Base-by-base conservation (phyloP, 2,888 invertebrate genomes). In the Yponomeuta plumbellus region DNA sequence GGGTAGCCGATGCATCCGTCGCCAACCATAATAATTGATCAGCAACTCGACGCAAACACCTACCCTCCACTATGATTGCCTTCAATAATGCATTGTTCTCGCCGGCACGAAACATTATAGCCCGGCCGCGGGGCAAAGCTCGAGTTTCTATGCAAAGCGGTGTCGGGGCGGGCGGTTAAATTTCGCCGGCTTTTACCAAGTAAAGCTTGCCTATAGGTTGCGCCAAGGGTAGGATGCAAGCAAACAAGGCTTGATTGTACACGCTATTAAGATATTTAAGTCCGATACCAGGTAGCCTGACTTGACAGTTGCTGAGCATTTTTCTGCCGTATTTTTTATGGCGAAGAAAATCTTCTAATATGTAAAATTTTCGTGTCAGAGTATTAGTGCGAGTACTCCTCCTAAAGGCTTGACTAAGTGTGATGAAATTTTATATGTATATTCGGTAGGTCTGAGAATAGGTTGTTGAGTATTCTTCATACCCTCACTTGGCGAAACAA, bases 1-100 rank as follows among this genome's bases (percentile, higher is more conserved):
- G 4, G 26, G 26, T 26, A 26, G 44, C 11, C 17, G 68, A 69
- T 71, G 71, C 70, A 74, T 73, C 72, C 71, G 72, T 72, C 69
- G 72, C 78, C 65, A 34, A 26, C 52, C 59, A 65, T 76, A 83
- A 86, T 87, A 86, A 86, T 86, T 85, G 84, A 86, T 84, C 81
- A 82, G 82, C 77, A 81, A 83, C 83, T 83, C 82, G 82, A 79
- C 76, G 81, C 76, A 83, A 84, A 84, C 84, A 80, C 75, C 79
- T 83, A 84, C 81, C 84, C 80, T 76, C 72, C 74, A 72, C 75
- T 81, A 80, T 81, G 84, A 87, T 85, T 85, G 85, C 80, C 83
- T 80, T 81, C 83, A 83, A 85, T 85, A 86, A 86, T 85, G 83
- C 83, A 85, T 80, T 79, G 81, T 81, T 78, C 74, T 39, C 72